Evolutionary conservation across 2,113 vertebrate genomes (phyloP).

Genomic region (Panurus biarmicus): DNA sequence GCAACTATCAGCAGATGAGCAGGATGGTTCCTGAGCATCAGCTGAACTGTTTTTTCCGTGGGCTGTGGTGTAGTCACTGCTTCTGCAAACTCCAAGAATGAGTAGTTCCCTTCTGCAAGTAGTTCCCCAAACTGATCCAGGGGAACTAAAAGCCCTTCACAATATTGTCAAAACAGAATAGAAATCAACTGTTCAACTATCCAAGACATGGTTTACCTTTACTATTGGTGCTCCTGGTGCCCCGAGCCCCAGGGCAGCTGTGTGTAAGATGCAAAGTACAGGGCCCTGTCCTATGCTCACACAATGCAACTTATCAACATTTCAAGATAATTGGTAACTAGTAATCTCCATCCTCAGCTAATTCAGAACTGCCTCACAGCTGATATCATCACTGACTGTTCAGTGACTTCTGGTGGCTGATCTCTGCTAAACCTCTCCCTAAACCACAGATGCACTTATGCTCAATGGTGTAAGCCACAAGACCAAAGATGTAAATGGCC

Average conservation of each 20-base stretch:
- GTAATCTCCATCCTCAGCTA: not conserved
- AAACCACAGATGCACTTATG: not conserved
- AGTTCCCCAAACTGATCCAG: not conserved
- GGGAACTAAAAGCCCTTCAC: not conserved
- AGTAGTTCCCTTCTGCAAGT: not conserved
- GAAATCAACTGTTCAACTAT: not conserved
- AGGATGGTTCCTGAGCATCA: not conserved
- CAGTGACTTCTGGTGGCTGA: not conserved
- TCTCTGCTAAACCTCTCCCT: not conserved
- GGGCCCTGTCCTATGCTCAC: not conserved
- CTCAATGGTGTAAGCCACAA: not conserved
- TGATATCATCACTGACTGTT: not conserved
- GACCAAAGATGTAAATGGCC: not conserved
- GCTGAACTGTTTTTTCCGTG: not conserved
- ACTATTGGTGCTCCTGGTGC: not conserved
- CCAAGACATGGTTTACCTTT: not conserved
- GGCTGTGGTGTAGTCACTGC: not conserved
- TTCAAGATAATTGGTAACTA: not conserved
- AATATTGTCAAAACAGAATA: not conserved
- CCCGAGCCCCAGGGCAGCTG: not conserved
- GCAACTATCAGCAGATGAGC: not conserved
- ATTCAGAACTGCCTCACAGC: not conserved
- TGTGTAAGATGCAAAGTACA: not conserved
- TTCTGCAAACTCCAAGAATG: not conserved
- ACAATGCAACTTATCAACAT: not conserved